Evolutionary conservation across 1,140 invertebrate species (phyloP), one percentile per base, ranked within the genome.

Genomic region (Bombus difficillimus): DNA sequence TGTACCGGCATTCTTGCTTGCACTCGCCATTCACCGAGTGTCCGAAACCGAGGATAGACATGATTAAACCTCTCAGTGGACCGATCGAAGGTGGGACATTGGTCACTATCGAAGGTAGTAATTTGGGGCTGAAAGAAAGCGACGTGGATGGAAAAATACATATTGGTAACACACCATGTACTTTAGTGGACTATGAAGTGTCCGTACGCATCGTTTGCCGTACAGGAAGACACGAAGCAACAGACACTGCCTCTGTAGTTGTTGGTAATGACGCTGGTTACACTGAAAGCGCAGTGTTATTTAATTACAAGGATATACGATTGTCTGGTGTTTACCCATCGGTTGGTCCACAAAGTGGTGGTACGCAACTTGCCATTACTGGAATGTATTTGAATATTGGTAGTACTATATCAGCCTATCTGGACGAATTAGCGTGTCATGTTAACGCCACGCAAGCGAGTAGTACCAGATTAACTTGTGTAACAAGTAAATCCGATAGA

Each of bases 71-170:
- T 1, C 93, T 98, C 39, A 98, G 98, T 93, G 99, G 99, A 25
- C 99, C 99, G 18, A 97, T 99, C 74, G 98, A 99, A 96, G 99
- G 99, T 43, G 99, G 99, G 3, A 99, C 99, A 37, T 94, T 98
- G 57, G 97, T 99, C 1, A 99, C 98, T 13, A 99, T 99, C 83
- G 97, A 98, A 95, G 99, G 99, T 13, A 98, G 98, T 92, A 99
- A 99, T 96, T 96, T 99, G 41, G 99, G 99, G 0, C 96, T 99
- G 74, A 97, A 97, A 87, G 97, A 98, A 90, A 97, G 98, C 92
- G 99, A 99, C 94, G 98, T 99, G 0, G 96, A 96, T 64, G 98
- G 98, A 28, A 98, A 98, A 96, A 98, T 99, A 81, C 97, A 97
- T 13, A 99, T 99, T 91, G 99, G 98, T 2, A 97, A 98, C 88